A percentile compares a stretch with the other conserved stretches of the same genome.
Evolutionary conservation across 2,113 vertebrate genomes (phyloP).

Genomic region (Plecotus auritus): DNA sequence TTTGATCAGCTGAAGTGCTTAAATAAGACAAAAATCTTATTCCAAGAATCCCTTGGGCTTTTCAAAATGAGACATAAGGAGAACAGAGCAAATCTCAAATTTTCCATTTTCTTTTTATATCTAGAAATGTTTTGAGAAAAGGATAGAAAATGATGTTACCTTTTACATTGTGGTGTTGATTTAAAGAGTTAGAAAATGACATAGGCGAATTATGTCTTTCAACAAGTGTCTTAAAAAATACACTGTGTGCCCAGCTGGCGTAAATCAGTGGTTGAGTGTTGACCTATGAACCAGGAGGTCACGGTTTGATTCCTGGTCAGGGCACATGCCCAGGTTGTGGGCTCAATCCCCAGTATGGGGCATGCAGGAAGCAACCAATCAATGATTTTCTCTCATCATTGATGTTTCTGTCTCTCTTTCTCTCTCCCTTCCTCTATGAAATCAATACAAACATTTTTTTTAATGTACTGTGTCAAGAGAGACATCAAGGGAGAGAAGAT

Average conservation of each 20-base stretch:
- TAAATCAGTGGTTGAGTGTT: too few relatives aligned
- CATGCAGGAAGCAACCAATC: too few relatives aligned
- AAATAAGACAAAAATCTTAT: not conserved
- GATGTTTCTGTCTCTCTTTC: not conserved
- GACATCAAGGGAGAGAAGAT: not conserved
- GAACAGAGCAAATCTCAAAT: not conserved
- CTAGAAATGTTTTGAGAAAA: not conserved
- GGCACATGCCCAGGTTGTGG: too few relatives aligned
- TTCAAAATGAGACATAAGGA: not conserved
- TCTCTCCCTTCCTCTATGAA: not conserved
- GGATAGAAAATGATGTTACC: not conserved
- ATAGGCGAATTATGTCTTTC: not conserved
- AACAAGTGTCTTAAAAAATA: not conserved
- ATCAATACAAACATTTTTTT: too few relatives aligned
- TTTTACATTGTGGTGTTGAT: not conserved
- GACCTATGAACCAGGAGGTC: too few relatives aligned
- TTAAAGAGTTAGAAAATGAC: not conserved
- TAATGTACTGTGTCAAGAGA: rapidly evolving
- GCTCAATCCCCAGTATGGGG: too few relatives aligned
- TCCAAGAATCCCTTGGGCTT: not conserved
- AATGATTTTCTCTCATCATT: too few relatives aligned
- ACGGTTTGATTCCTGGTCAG: too few relatives aligned
- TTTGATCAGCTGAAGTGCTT: not conserved
- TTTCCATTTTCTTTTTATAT: not conserved
- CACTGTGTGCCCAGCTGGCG: too few relatives aligned